Evolutionary conservation across 2,113 vertebrate genomes (phyloP), one percentile per base, ranked within the genome.

Genomic region (Podilymbus podiceps): DNA sequence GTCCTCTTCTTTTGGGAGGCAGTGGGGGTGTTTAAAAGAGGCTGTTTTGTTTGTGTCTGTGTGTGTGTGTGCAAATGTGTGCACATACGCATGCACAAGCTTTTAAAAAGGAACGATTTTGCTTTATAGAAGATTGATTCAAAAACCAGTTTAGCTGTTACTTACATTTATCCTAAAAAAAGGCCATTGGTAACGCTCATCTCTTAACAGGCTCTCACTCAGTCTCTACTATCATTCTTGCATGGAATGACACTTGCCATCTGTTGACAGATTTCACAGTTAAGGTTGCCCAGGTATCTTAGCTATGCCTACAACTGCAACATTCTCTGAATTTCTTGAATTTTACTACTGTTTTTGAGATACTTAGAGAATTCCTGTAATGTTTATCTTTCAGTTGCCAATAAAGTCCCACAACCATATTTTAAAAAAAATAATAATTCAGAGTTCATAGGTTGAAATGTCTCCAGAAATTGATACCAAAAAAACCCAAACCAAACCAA

Each of bases 271-370:
- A 84, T 16, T 8, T 8, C 73, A 66, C 46, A 50, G 15, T 35
- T 66, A 46, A 73, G 33, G 50, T 2, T 68, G 21, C 12, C 13
- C 44, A 68, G 28, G 46, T 72, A 53, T 58, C 44, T 12, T 49
- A 67, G 25, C 58, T 88, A 66, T 27, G 64, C 12, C 47, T 77
- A 19, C 38, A 87, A 46, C 62, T 50, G 52, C 28, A 81, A 68
- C 12, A 24, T 46, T n/a, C 24, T 31, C 46, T 42, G 53, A 56
- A 66, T 90, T 91, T 82, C 77, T 25, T 78, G 7, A 75, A 44
- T 90, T 92, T 89, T 74, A 92, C 81, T 72, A 56, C 8, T 42
- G 21, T 24, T n/a, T 75, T 87, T 40, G 46, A 85, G 44, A 95
- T 22, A 77, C 5, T 49, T 33, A 30, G 1, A 23, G 53, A 84